phyloP scores from a whole-genome alignment of 2,888 invertebrate genomes.

The Apotomis capreana region DNA sequence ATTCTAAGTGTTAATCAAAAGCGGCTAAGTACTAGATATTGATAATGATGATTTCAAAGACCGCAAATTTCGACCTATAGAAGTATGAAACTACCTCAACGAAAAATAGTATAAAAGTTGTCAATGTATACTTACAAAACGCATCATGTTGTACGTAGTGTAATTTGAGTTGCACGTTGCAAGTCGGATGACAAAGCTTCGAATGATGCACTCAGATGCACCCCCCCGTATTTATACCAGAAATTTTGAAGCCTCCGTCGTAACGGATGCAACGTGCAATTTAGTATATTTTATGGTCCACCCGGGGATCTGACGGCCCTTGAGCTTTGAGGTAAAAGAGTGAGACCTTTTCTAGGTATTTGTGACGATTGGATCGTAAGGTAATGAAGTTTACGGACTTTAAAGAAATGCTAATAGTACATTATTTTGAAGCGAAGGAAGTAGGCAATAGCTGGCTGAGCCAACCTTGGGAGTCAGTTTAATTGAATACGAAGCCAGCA shows the following conservation, averaged over 20 bases:
- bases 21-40: too few species aligned
- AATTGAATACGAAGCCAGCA: too few species aligned
- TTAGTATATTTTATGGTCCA: constrained; percentile 69
- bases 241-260: constrained; percentile 72
- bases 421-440: too few species aligned
- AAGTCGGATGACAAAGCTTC: constrained; percentile 60
- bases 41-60: too few species aligned
- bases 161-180: constrained; percentile 50
- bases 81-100: neutral
- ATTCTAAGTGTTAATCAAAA: too few species aligned
- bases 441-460: too few species aligned
- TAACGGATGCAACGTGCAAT: constrained; percentile 56
- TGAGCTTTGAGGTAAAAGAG: constrained; percentile 49
- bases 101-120: neutral
- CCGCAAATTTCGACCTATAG: too few species aligned
- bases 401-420: too few species aligned
- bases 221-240: constrained; percentile 78
- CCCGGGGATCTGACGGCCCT: constrained; percentile 59
- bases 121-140: constrained; percentile 66
- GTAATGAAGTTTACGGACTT: neutral
- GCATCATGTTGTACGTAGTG: constrained; percentile 66
- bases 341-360: constrained; percentile 10
- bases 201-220: constrained; percentile 77
- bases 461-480: too few species aligned
- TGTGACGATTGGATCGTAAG: neutral